phyloP scores from a whole-genome alignment of 2,888 invertebrate genomes.

The Zygogramma bicolorata region DNA sequence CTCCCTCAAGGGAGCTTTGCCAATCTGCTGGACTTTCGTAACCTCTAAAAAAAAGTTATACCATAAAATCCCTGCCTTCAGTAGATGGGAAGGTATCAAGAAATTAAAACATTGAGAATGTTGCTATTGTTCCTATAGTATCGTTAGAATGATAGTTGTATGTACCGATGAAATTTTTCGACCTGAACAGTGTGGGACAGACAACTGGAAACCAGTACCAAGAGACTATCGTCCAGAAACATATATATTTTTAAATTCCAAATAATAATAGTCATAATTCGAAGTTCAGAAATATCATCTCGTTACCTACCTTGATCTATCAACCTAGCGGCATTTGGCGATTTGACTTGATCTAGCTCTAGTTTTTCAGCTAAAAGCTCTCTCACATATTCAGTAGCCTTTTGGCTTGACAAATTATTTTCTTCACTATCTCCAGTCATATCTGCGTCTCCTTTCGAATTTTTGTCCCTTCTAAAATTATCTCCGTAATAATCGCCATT shows the following conservation, averaged over 20 bases:
- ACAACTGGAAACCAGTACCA: too few species aligned
- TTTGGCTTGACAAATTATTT: constrained; percentile 58
- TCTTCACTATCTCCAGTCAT: constrained; percentile 46
- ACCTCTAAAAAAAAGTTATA: constrained; percentile 72
- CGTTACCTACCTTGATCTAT: constrained; percentile 79
- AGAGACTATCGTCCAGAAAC: too few species aligned
- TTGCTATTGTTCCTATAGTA: too few species aligned
- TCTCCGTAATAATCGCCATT: constrained; percentile 62
- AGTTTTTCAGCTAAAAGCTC: constrained; percentile 71
- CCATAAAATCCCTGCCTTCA: too few species aligned
- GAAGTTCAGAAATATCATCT: not conserved
- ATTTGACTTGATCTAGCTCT: constrained; percentile 59
- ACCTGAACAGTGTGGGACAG: too few species aligned
- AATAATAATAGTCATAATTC: too few species aligned
- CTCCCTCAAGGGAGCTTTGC: constrained; percentile 65
- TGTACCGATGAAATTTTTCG: too few species aligned
- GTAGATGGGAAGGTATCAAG: too few species aligned
- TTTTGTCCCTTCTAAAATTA: constrained; percentile 60
- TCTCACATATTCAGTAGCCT: constrained; percentile 82
- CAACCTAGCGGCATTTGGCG: constrained; percentile 77
- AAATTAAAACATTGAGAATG: too few species aligned
- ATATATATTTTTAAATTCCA: too few species aligned
- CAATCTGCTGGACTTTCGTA: constrained; percentile 74
- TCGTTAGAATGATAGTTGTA: too few species aligned
- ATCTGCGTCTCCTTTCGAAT: constrained; percentile 60